Percentiles rank a stretch among this genome's conserved stretches.
These are phyloP conservation scores for Pycnonotus jocosus DNA, from an alignment of 2,113 vertebrate genomes.

Conservation along the genomic window DNA sequence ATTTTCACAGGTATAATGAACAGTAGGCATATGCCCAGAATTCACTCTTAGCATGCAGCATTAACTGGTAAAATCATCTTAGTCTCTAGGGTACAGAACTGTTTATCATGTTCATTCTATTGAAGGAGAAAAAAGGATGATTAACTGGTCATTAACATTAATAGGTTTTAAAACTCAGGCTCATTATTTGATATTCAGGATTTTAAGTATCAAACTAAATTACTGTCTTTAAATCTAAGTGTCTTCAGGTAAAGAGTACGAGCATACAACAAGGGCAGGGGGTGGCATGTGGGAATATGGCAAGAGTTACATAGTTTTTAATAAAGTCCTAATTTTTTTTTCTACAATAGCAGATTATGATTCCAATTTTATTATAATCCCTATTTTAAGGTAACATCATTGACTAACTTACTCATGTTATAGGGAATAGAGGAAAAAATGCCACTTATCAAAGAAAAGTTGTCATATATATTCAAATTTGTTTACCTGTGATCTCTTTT, in stretches of 20 bases:
- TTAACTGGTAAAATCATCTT: neutral
- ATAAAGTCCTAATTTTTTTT: neutral
- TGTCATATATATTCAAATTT: neutral
- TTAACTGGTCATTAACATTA: neutral
- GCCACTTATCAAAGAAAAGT: neutral
- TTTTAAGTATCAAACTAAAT: neutral
- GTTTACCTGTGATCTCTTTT: neutral
- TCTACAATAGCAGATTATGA: neutral
- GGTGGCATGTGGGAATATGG: neutral
- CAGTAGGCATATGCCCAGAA: neutral
- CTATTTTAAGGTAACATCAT: neutral
- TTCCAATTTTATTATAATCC: neutral
- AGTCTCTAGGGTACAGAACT: neutral
- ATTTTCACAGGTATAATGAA: neutral
- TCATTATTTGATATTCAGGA: neutral
- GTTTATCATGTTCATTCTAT: neutral
- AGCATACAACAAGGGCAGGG: fast-evolving
- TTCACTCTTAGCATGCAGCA: neutral
- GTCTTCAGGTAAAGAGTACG: neutral
- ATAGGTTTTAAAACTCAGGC: neutral
- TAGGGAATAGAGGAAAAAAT: neutral
- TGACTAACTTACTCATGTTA: neutral
- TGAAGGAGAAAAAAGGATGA: neutral
- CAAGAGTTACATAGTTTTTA: neutral
- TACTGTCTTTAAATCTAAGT: neutral